Evolutionary conservation across 2,113 vertebrate species (phyloP).

Genomic region (human (Homo sapiens)): DNA sequence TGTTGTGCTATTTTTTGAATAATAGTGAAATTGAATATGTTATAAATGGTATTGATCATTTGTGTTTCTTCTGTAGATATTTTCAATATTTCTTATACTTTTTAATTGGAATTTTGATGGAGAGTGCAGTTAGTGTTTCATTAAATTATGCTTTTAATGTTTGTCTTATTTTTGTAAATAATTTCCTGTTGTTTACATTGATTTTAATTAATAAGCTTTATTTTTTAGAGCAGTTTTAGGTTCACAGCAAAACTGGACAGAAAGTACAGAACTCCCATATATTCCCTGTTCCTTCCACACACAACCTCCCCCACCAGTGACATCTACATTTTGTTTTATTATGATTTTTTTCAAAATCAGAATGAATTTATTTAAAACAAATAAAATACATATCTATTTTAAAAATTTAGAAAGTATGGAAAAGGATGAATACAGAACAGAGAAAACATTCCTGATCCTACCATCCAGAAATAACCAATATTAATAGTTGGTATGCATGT

Average conservation of each 20-base stretch:
- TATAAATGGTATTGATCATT: not conserved
- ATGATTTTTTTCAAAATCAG: not conserved
- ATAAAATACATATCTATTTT: not conserved
- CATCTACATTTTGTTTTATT: not conserved
- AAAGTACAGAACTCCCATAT: not conserved
- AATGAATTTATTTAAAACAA: not conserved
- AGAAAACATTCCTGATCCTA: not conserved
- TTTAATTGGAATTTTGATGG: not conserved
- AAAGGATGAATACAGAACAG: not conserved
- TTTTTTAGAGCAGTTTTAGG: not conserved
- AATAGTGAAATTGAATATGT: slow-evolving; percentile 31
- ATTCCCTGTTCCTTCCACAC: too few relatives aligned
- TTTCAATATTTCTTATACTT: not conserved
- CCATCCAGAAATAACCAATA: not conserved
- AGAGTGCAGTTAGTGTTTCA: not conserved
- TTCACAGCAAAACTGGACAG: not conserved
- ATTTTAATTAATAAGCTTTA: not conserved
- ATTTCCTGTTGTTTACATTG: not conserved
- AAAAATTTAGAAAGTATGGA: not conserved
- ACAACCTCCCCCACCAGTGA: not conserved
- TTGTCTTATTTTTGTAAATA: not conserved
- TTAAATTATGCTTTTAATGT: slow-evolving; percentile 8
- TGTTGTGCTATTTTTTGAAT: not conserved
- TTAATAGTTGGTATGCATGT: not conserved
- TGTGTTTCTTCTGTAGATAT: slow-evolving; percentile 13